Percentiles rank a stretch among this genome's conserved stretches.
Evolutionary conservation across 2,797 vertebrate genomes (phyloP).

Genomic region (Avahi laniger): DNA sequence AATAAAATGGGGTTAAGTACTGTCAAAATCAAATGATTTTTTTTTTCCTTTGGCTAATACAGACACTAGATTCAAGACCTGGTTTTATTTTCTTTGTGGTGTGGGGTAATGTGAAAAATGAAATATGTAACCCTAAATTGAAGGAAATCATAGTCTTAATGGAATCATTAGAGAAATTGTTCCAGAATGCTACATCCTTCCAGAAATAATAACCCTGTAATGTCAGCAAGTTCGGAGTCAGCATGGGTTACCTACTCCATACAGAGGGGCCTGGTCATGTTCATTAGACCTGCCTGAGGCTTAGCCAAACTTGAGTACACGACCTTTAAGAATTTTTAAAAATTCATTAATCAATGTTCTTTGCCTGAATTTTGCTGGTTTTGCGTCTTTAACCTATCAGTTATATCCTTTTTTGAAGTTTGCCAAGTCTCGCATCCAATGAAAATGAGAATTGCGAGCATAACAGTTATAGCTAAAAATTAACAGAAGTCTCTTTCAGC

Average conservation of each 20-base stretch:
- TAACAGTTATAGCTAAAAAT: conserved; percentile 2
- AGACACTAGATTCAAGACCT: neutral
- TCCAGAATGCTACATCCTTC: conserved; percentile 83
- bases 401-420: conserved; percentile 70
- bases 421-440: neutral
- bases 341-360: conserved; percentile 86
- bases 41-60: neutral
- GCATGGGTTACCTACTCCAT: conserved; percentile 83
- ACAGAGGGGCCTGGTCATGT: conserved; percentile 80
- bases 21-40: conserved; percentile 16
- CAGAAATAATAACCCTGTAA: conserved; percentile 86
- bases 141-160: conserved; percentile 82
- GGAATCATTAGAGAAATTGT: conserved; percentile 83
- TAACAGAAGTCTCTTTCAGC: conserved; percentile 2
- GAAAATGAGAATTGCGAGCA: conserved; percentile 20
- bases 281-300: conserved; percentile 82
- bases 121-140: conserved; percentile 77
- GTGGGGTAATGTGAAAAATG: conserved; percentile 74
- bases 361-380: conserved; percentile 78
- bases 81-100: conserved; percentile 75
- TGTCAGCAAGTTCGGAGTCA: conserved; percentile 83
- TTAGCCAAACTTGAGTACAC: conserved; percentile 79
- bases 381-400: conserved; percentile 75
- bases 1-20: conserved; percentile 41
- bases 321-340: conserved; percentile 85